These are phyloP conservation scores for Diceros bicornis DNA, from an alignment of 2,797 vertebrate genomes.

Conservation along the genomic window DNA sequence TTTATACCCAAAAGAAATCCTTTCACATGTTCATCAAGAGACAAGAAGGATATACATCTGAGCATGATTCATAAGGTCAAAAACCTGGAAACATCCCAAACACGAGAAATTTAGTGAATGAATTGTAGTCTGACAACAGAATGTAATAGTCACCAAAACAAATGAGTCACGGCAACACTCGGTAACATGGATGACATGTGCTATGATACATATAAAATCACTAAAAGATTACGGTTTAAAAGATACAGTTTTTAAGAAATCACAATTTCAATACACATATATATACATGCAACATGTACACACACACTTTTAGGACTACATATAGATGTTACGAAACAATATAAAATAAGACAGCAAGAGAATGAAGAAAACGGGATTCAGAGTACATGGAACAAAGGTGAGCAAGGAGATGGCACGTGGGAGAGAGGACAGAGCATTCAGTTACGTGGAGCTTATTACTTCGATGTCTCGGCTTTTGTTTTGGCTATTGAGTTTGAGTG, in stretches of 20 bases:
- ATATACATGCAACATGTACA: not conserved
- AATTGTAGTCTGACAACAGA: not conserved
- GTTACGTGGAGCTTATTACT: not conserved
- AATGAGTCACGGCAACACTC: not conserved
- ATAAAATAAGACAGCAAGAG: not conserved
- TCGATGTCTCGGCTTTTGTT: not conserved
- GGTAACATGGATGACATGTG: not conserved
- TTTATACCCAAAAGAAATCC: not conserved
- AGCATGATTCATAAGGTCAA: not conserved
- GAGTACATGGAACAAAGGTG: not conserved
- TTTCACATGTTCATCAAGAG: not conserved
- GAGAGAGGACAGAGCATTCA: not conserved
- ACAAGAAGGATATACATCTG: not conserved
- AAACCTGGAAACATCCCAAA: not conserved
- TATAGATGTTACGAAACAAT: not conserved
- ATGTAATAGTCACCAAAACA: not conserved
- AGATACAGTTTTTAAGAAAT: not conserved
- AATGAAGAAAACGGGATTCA: not conserved
- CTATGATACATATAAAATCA: not conserved
- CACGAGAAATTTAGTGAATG: not conserved
- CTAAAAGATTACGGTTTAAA: not conserved
- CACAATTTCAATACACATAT: not conserved
- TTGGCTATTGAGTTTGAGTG: not conserved
- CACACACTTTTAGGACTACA: not conserved
- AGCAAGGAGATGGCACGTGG: not conserved